phyloP scores from a whole-genome alignment of 2,888 invertebrate genomes.

The Drosophila hamatofila region DNA sequence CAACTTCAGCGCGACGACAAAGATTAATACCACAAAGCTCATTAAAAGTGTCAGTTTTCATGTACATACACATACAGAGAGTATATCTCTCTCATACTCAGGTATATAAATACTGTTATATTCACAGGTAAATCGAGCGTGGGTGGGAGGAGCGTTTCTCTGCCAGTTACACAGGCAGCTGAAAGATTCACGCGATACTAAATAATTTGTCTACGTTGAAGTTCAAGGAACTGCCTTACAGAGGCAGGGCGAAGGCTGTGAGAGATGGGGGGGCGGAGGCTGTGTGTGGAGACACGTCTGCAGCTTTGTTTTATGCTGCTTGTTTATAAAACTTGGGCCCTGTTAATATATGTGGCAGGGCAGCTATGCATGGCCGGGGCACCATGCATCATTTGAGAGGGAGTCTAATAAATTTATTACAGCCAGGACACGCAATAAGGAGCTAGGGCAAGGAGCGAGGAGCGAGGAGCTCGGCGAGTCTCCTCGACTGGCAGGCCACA shows the following conservation, averaged over 20 bases:
- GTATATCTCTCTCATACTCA: background rate
- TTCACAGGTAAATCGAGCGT: background rate
- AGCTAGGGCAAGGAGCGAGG: too few relatives aligned
- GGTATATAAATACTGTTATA: background rate
- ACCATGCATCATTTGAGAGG: constrained; percentile 71
- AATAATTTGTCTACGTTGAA: constrained; percentile 73
- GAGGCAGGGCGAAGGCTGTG: background rate
- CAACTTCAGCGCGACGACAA: constrained; percentile 50
- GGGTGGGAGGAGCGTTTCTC: background rate
- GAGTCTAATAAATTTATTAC: constrained; percentile 77
- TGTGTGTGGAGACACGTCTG: constrained; percentile 23
- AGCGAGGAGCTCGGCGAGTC: background rate
- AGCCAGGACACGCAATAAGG: constrained; percentile 44
- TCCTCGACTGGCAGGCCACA: constrained; percentile 27
- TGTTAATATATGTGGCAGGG: constrained; percentile 50
- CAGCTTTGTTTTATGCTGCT: constrained; percentile 59
- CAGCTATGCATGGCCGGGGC: constrained; percentile 35
- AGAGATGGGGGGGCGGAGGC: background rate
- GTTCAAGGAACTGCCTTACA: constrained; percentile 68
- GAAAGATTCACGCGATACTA: constrained; percentile 56
- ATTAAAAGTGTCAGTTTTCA: constrained; percentile 79
- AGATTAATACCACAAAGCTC: constrained; percentile 80
- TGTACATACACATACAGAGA: constrained; percentile 31
- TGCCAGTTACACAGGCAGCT: constrained; percentile 22
- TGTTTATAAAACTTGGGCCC: constrained; percentile 55